Percentiles rank a stretch among this genome's conserved stretches.
Evolutionary conservation across 2,113 vertebrate genomes (phyloP).

Genomic region (Erythrocebus patas): DNA sequence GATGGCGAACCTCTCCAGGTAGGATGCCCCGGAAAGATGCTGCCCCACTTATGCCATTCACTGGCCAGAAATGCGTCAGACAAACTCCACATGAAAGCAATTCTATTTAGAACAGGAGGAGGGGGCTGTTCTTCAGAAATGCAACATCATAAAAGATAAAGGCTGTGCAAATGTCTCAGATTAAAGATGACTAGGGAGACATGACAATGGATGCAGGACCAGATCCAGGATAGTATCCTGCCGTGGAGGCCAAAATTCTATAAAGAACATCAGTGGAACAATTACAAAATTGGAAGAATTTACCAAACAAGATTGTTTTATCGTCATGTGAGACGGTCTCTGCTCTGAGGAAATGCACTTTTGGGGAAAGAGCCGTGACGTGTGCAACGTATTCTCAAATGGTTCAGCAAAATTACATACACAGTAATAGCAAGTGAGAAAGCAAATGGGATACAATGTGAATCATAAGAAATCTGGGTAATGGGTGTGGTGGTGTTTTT

Average conservation of each 20-base stretch:
- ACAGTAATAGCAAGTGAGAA: too few relatives aligned
- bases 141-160: neutral
- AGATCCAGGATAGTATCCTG: fast-evolving
- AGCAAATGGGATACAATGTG: neutral
- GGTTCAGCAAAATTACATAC: neutral
- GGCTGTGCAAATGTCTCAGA: neutral
- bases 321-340: too few relatives aligned
- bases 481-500: neutral
- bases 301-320: too few relatives aligned
- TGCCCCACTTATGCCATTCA: fast-evolving
- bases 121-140: neutral
- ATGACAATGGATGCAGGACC: fast-evolving
- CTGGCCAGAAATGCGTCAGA: neutral
- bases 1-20: fast-evolving
- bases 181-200: too few relatives aligned
- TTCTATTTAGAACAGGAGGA: neutral
- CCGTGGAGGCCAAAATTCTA: fast-evolving
- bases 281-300: neutral
- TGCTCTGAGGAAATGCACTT: neutral
- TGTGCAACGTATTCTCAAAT: neutral
- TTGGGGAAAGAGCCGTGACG: neutral
- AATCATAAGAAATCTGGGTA: neutral
- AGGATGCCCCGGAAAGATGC: too few relatives aligned
- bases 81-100: neutral
- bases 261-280: fast-evolving